Evolutionary conservation across 2,888 invertebrate species (phyloP).

Genomic region (Euphydryas editha): DNA sequence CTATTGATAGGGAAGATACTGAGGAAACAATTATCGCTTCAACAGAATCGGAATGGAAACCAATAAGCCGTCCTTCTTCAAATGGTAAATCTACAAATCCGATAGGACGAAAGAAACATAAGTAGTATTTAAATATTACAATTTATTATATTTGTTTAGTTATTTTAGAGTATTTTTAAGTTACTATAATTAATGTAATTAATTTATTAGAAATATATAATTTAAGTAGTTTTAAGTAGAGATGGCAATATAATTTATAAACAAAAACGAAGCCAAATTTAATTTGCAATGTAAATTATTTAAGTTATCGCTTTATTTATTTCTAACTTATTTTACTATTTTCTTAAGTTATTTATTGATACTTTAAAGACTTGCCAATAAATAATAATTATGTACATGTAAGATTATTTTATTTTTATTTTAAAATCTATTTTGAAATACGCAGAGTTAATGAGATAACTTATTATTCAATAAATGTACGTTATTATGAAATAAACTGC

Average conservation of each 20-base stretch:
- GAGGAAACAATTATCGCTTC: constrained; percentile 57
- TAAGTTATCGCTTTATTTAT: constrained; percentile 47
- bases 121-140: constrained; percentile 38
- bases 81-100: constrained; percentile 52
- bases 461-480: no score
- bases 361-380: constrained; percentile 35
- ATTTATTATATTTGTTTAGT: constrained; percentile 13
- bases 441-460: neutral
- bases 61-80: constrained; percentile 67
- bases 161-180: neutral
- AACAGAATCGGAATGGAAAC: constrained; percentile 78
- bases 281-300: constrained; percentile 62
- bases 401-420: constrained; percentile 1
- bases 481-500: neutral
- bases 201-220: neutral
- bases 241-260: constrained; percentile 34
- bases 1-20: constrained; percentile 73
- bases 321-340: constrained; percentile 39
- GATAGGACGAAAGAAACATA: constrained; percentile 52
- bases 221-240: constrained; percentile 36
- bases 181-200: neutral
- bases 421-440: neutral
- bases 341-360: constrained; percentile 34
- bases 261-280: constrained; percentile 67
- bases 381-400: neutral